Evolutionary conservation across 2,888 invertebrate species (phyloP).

Genomic region (Drosophila birchii): DNA sequence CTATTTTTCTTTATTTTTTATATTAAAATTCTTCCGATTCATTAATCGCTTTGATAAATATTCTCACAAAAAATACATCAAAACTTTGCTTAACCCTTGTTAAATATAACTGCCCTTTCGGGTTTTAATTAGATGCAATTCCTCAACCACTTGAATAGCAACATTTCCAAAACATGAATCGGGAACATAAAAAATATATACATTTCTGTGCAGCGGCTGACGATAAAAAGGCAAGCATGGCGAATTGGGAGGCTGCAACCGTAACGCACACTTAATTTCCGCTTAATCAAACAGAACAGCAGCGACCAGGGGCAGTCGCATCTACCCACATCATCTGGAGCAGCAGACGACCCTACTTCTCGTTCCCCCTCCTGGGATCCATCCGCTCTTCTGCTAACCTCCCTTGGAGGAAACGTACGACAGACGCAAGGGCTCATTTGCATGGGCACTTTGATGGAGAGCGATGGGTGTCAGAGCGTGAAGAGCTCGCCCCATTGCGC

Average conservation of each 20-base stretch:
- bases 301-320: slow-evolving; percentile 44
- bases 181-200: slow-evolving; percentile 28
- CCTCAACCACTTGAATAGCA: neutral
- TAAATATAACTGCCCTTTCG: slow-evolving; percentile 3
- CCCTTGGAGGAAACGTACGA: slow-evolving; percentile 35
- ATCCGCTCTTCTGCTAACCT: neutral
- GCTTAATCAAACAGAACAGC: slow-evolving; percentile 74
- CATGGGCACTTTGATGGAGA: slow-evolving; percentile 79
- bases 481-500: slow-evolving; percentile 65
- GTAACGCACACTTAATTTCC: slow-evolving; percentile 74
- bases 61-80: neutral
- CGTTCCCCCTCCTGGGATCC: slow-evolving; percentile 5
- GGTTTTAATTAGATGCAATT: slow-evolving; percentile 1
- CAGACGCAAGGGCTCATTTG: slow-evolving; percentile 80
- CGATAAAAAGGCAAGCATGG: slow-evolving; percentile 54
- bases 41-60: neutral
- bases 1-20: neutral
- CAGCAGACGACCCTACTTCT: slow-evolving; percentile 39
- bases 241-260: slow-evolving; percentile 61
- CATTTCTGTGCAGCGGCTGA: slow-evolving; percentile 14
- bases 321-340: slow-evolving; percentile 62
- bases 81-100: neutral
- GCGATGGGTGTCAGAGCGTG: slow-evolving; percentile 57
- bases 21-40: neutral
- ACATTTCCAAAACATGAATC: slow-evolving; percentile 9